phyloP scores from a whole-genome alignment of 2,113 vertebrate species.

The Gymnobelideus leadbeateri region DNA sequence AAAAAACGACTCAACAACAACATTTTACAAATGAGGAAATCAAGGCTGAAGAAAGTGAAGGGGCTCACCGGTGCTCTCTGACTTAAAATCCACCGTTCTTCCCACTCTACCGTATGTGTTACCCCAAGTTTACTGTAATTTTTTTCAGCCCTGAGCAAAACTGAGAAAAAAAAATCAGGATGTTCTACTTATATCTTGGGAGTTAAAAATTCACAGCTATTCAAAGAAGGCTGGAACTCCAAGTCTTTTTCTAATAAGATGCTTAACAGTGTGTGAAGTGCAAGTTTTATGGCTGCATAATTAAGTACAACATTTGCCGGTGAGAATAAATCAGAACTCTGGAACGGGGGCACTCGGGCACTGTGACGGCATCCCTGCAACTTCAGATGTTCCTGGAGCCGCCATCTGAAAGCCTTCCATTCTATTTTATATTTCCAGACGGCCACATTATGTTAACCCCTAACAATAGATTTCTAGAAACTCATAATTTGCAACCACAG shows the following conservation, averaged over 20 bases:
- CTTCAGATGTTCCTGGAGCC: conserved; percentile 54
- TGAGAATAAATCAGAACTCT: conserved; percentile 64
- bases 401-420: conserved; percentile 66
- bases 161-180: conserved; percentile 49
- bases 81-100: neutral
- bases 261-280: conserved; percentile 67
- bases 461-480: conserved; percentile 71
- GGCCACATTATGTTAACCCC: conserved; percentile 62
- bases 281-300: conserved; percentile 57
- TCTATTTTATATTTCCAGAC: conserved; percentile 49
- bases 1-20: too few species aligned
- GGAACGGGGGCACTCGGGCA: neutral
- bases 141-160: conserved; percentile 47
- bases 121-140: conserved; percentile 50
- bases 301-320: conserved; percentile 54
- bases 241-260: conserved; percentile 67
- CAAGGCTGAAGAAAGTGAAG: neutral
- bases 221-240: conserved; percentile 37
- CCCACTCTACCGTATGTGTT: neutral
- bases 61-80: neutral
- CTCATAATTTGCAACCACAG: conserved; percentile 65
- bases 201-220: conserved; percentile 40
- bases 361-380: conserved; percentile 34
- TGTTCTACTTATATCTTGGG: conserved; percentile 37
- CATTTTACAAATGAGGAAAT: neutral